Evolutionary conservation across 2,113 vertebrate species (phyloP), one percentile per base, ranked within the genome.

Genomic region (Anarhynchus alexandrinus): DNA sequence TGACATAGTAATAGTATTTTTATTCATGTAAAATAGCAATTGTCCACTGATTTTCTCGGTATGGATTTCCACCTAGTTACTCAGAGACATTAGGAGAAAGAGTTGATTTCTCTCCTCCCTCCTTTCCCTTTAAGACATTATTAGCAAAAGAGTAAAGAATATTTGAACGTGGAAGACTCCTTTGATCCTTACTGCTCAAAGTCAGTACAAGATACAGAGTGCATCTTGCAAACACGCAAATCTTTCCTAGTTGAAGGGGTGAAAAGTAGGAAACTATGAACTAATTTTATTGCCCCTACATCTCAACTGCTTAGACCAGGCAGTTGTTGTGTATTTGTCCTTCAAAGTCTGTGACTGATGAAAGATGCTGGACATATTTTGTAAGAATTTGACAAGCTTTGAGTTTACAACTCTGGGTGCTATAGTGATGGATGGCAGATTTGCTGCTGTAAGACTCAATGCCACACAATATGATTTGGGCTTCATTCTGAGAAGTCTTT

Each of bases 1-100:
- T 94, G 97, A 97, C 94, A 96, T 51, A 87, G 71, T 88, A 87
- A 94, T 95, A 93, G 34, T 86, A 45, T 61, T 91, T 82, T 71
- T 70, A 69, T 42, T 94, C 45, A 83, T 90, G 77, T 49, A 79
- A 85, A 94, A 85, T 58, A 88, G 3, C 58, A 81, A 90, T 76
- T 73, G 23, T 77, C 34, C 73, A 67, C 15, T 45, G 82, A 30
- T 96, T 97, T 95, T 83, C 86, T 96, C 32, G 13, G 61, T 76
- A 79, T 76, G 57, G 26, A 57, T 92, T 97, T 96, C 70, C 34
- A 73, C 17, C 32, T 49, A 59, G 38, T 66, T 85, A 69, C 74
- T 83, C 34, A 82, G 43, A 94, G 78, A 36, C 18, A 47, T 82
- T 58, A 43, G 62, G 40, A 25, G 34, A 78, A 93, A 64, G 65